Evolutionary conservation across 2,113 vertebrate genomes (phyloP).

Genomic region (Brachypteracias leptosomus): DNA sequence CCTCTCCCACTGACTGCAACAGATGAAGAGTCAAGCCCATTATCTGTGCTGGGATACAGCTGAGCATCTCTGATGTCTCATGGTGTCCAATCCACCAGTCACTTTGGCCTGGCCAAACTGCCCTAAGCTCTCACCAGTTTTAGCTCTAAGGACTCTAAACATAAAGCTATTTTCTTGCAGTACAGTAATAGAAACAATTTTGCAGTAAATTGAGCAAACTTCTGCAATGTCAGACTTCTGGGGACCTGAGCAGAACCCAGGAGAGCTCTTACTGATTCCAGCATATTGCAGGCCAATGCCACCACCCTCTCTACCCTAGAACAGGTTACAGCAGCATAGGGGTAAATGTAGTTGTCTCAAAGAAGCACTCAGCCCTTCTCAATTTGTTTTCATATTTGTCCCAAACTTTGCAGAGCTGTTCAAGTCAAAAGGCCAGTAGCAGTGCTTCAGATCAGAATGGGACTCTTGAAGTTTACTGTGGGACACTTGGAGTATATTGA

Average conservation of each 20-base stretch:
- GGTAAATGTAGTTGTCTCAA: background rate
- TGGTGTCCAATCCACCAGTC: fast-evolving
- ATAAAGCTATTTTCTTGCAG: background rate
- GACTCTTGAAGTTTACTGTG: background rate
- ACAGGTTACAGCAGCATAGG: background rate
- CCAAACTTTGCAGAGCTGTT: background rate
- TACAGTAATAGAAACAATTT: background rate
- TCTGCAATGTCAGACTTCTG: background rate
- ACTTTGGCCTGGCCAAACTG: background rate
- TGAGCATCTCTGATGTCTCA: background rate
- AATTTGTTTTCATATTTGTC: background rate
- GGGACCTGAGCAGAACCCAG: background rate
- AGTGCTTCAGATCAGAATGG: background rate
- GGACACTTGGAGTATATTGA: background rate
- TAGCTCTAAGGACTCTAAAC: background rate
- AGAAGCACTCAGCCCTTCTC: background rate
- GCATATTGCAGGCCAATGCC: background rate
- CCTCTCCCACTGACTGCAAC: background rate
- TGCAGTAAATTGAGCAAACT: background rate
- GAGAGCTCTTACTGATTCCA: background rate
- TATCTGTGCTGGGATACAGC: background rate
- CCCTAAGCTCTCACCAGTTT: background rate
- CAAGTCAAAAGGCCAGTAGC: background rate
- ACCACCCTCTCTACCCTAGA: background rate
- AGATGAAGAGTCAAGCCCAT: background rate